Evolutionary conservation across 2,888 invertebrate species (phyloP), one percentile per base, ranked within the genome.

Genomic region (Polylopha cassiicola): DNA sequence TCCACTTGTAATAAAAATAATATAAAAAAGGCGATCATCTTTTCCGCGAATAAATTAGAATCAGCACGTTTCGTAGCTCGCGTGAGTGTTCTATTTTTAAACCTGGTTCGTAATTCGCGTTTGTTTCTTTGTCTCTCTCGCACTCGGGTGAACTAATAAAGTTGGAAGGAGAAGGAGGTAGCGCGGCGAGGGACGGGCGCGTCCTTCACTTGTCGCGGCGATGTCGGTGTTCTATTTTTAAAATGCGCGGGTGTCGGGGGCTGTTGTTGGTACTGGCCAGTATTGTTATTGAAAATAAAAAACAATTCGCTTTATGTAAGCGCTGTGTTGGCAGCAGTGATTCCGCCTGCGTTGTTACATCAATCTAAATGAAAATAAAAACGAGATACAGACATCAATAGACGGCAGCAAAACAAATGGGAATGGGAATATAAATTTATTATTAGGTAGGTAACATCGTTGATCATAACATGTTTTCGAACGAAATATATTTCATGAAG

Each of bases 201-300:
- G 81, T 77, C 80, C 82, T 82, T 80, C 81, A 74, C 66, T 75
- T 73, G 78, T 73, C 75, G 73, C 43, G 55, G 61, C 60, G 57
- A 55, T 58, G 61, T 58, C 58, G 61, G 45, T 50, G 62, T 57
- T 60, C 70, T 70, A 69, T 67, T 65, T 69, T 52, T 67, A 65
- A 54, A 28, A 38, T 5, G 16, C 26, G 47, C 48, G 55, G 54
- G 47, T 48, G 41, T n/a, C 44, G 20, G 44, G 59, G 32, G 53
- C 50, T 55, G 46, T 15, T 36, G 36, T 41, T 27, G 39, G 34
- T 30, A 31, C 21, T 31, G 38, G 31, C 26, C 31, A 23, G 28
- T 28, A 39, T 33, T 39, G 28, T n/a, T n/a, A n/a, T n/a, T n/a
- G n/a, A n/a, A n/a, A 22, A 39, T 22, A 27, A 38, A 32, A 20